Conservation (phyloP, 2,113 vertebrate genomes). For the Stictonetta naevosa region DNA sequence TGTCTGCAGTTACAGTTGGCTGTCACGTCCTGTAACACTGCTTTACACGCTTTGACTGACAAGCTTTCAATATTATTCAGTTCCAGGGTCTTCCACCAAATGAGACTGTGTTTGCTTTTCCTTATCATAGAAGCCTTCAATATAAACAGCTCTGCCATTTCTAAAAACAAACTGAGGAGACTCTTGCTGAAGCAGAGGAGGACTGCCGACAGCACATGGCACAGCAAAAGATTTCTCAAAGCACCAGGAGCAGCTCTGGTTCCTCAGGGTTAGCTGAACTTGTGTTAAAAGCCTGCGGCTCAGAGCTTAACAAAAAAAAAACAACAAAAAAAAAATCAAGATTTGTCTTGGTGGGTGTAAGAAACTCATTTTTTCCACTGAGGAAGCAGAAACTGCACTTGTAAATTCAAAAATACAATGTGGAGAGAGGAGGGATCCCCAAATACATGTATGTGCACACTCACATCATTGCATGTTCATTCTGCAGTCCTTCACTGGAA, state of each 20-base stretch:
- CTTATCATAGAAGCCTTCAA: not conserved
- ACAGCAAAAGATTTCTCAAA: not conserved
- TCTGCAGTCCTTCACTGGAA: not conserved
- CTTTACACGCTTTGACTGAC: not conserved
- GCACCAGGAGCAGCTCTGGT: not conserved
- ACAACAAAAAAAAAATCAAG: not conserved
- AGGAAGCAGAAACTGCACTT: not conserved
- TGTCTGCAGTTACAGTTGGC: not conserved
- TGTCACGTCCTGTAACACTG: not conserved
- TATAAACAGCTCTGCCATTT: not conserved
- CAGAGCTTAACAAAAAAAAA: not conserved
- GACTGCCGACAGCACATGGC: not conserved
- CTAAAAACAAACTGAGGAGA: not conserved
- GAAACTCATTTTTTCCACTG: not conserved
- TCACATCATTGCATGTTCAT: not conserved
- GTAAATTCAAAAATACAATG: not conserved
- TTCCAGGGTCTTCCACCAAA: not conserved
- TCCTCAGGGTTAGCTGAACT: not conserved
- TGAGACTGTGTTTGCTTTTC: not conserved
- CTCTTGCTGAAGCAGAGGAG: not conserved
- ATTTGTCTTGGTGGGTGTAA: not conserved
- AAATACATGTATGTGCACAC: accelerated
- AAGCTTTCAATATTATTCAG: not conserved
- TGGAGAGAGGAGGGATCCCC: not conserved
- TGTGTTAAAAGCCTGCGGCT: not conserved